Evolutionary conservation across 37 sponge, comb jelly and placozoan genomes (phyloP).

Genomic region (Eunapius fragilis): DNA sequence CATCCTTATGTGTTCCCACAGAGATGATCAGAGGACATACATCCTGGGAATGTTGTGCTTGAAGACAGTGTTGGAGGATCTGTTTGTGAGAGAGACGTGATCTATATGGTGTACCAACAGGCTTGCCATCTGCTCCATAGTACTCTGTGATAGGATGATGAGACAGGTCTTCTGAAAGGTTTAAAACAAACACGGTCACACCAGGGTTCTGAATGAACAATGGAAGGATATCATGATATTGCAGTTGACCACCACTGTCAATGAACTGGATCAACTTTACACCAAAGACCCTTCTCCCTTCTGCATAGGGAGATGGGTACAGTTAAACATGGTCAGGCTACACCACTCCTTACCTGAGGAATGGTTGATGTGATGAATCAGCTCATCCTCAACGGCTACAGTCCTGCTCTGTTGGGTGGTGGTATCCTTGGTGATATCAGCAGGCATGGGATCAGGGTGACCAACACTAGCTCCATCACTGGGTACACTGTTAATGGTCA

Average conservation of each 20-base stretch:
- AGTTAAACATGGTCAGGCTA: no score
- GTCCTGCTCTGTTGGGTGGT: no score
- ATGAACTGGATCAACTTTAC: neutral
- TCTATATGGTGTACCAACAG: neutral
- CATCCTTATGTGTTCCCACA: conserved; percentile 8
- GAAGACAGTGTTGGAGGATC: neutral
- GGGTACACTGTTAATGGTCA: no score
- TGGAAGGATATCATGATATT: conserved; percentile 4
- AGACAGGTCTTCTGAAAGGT: neutral
- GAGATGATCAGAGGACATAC: neutral
- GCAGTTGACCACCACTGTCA: conserved; percentile 26
- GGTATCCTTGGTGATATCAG: no score
- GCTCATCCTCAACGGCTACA: no score
- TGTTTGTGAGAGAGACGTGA: neutral
- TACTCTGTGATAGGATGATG: neutral
- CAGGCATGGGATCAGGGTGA: no score
- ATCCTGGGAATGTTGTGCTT: neutral
- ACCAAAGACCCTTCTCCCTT: neutral
- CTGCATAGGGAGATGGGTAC: no score
- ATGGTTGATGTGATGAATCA: no score
- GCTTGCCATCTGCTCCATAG: conserved; percentile 2
- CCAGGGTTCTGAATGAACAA: neutral
- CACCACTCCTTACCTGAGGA: no score
- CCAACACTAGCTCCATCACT: no score
- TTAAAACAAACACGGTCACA: neutral